phyloP scores from a whole-genome alignment of 2,113 vertebrate species.

The Ptilonorhynchus violaceus region DNA sequence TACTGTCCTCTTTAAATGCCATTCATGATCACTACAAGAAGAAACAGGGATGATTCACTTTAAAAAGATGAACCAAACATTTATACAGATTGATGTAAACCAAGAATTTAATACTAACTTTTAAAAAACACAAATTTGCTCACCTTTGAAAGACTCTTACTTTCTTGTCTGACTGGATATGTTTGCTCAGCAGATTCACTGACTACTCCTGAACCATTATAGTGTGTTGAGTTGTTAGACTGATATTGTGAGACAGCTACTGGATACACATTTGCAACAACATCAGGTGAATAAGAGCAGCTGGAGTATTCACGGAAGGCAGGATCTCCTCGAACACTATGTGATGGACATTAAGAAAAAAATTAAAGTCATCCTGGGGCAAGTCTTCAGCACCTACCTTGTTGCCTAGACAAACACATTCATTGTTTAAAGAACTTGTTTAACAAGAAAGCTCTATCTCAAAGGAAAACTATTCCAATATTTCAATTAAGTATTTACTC shows the following conservation, averaged over 20 bases:
- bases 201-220: background rate
- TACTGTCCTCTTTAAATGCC: background rate
- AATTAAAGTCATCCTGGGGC: slow-evolving; percentile 4
- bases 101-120: background rate
- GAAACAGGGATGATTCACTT: background rate
- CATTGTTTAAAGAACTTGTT: background rate
- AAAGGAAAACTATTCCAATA: background rate
- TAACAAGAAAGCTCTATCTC: background rate
- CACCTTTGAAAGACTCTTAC: slow-evolving; percentile 58
- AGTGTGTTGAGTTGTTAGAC: background rate
- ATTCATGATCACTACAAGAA: background rate
- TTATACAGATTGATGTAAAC: background rate
- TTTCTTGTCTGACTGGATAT: slow-evolving; percentile 23
- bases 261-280: slow-evolving; percentile 42
- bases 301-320: slow-evolving; percentile 33
- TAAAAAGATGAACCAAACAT: background rate
- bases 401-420: slow-evolving; percentile 35
- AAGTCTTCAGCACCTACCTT: slow-evolving; percentile 23
- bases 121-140: background rate
- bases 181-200: slow-evolving; percentile 12
- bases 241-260: slow-evolving; percentile 8
- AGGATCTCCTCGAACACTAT: slow-evolving; percentile 27
- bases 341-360: slow-evolving; percentile 47
- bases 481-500: background rate
- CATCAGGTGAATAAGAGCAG: slow-evolving; percentile 40